Percentiles rank a stretch among this genome's conserved stretches.
Conservation (phyloP, 53 echinoderm and acorn worm species). For the Zoroaster sp. region DNA sequence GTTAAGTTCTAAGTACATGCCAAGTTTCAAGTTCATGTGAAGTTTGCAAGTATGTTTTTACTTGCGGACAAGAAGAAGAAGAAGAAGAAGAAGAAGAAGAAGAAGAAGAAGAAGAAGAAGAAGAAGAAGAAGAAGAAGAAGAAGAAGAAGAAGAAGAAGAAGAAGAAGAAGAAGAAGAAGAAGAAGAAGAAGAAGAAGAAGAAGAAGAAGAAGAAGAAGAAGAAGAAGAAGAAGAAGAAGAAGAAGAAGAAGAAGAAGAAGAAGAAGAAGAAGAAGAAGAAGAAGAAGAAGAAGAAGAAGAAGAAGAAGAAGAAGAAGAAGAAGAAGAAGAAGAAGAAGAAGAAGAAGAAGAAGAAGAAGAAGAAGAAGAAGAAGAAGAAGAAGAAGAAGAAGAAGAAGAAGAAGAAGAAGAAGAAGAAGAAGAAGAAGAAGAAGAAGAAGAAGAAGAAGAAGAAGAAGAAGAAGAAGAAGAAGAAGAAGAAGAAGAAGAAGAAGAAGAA, state of each 20-base stretch:
- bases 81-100: neutral
- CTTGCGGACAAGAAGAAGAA: no score
- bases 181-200: conserved; percentile 45
- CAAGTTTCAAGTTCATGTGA: no score
- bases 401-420: conserved; percentile 20
- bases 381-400: conserved; percentile 22
- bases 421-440: conserved; percentile 15
- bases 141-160: neutral
- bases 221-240: conserved; percentile 42
- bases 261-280: conserved; percentile 31
- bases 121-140: neutral
- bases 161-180: conserved; percentile 37
- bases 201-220: conserved; percentile 32
- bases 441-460: conserved; percentile 24
- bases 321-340: conserved; percentile 17
- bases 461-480: conserved; percentile 24
- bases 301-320: conserved; percentile 30
- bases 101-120: neutral
- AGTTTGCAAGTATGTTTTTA: no score
- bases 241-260: conserved; percentile 43
- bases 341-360: conserved; percentile 21
- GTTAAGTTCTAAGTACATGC: no score
- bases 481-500: conserved; percentile 17
- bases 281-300: conserved; percentile 40
- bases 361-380: conserved; percentile 20